Evolutionary conservation across 2,113 vertebrate species (phyloP), one percentile per base, ranked within the genome.

Genomic region (Podilymbus podiceps): DNA sequence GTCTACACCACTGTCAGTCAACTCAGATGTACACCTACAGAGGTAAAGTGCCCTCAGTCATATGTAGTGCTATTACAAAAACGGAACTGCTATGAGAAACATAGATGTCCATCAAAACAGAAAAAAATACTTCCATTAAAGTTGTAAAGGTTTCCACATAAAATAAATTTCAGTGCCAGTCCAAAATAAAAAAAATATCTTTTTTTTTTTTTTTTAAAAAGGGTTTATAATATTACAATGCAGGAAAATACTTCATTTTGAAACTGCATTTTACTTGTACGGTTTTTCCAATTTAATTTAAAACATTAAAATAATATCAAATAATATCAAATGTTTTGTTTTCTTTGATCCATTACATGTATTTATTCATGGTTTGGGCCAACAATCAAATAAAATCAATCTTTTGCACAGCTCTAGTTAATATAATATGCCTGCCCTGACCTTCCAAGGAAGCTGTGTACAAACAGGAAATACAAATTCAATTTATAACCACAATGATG

Each of bases 391-490:
- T 77, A 90, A 90, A 89, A 89, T 75, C 69, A 89, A 82, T 94
- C 69, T 75, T 81, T 78, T 94, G 30, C 66, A 85, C 52, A 68
- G 49, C 11, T 89, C 63, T 79, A 82, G 64, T 81, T 92, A 85
- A 78, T 93, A 80, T 66, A 79, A 85, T 73, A 64, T 58, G 24
- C 46, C 38, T 89, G 44, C 25, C 31, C 49, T 78, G 73, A 67
- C 69, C 58, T 89, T 92, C 64, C 20, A 56, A 84, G 24, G 47
- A 93, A 93, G 58, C 59, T 78, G 25, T 78, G 52, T 53, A 78
- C 84, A 93, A 94, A 93, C 33, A 88, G 40, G 60, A 97, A 94
- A 84, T 64, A 84, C 50, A 94, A 94, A 93, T 91, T 83, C 75
- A 94, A 94, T 96, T 93, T 93, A 84, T 75, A 92, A 90, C 31